Conservation (phyloP, 1,140 invertebrate genomes). For the Trachymyrmex septentrionalis region DNA sequence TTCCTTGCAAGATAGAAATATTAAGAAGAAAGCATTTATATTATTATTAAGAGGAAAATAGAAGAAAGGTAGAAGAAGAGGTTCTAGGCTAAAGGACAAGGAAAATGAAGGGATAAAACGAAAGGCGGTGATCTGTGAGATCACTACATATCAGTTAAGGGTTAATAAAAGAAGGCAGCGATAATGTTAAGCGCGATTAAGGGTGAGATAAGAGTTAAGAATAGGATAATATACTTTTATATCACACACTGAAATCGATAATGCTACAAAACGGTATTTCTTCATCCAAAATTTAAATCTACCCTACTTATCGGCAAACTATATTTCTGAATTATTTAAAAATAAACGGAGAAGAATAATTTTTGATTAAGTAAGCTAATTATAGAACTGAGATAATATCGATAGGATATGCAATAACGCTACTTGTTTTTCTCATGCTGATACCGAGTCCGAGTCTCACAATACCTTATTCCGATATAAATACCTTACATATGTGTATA, state of each 20-base stretch:
- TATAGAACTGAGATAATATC: neutral
- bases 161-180: conserved; percentile 33
- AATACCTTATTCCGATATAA: conserved; percentile 11
- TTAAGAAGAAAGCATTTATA: neutral
- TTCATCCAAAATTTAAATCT: neutral
- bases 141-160: conserved; percentile 24
- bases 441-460: neutral
- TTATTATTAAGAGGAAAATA: conserved; percentile 15
- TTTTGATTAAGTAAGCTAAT: neutral
- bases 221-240: conserved; percentile 16
- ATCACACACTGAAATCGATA: neutral
- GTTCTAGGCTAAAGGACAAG: neutral
- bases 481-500: neutral
- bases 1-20: conserved; percentile 3
- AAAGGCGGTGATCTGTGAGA: conserved; percentile 26
- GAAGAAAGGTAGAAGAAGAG: neutral
- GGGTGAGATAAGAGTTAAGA: conserved; percentile 17
- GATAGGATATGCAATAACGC: neutral
- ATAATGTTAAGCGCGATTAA: conserved; percentile 2
- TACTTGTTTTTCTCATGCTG: neutral
- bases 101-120: neutral
- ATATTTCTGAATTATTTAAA: neutral
- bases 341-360: neutral
- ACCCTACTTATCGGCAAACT: neutral
- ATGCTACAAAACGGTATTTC: neutral